Evolutionary conservation across 1,140 invertebrate species (phyloP).

Genomic region (Asbolus verrucosus): DNA sequence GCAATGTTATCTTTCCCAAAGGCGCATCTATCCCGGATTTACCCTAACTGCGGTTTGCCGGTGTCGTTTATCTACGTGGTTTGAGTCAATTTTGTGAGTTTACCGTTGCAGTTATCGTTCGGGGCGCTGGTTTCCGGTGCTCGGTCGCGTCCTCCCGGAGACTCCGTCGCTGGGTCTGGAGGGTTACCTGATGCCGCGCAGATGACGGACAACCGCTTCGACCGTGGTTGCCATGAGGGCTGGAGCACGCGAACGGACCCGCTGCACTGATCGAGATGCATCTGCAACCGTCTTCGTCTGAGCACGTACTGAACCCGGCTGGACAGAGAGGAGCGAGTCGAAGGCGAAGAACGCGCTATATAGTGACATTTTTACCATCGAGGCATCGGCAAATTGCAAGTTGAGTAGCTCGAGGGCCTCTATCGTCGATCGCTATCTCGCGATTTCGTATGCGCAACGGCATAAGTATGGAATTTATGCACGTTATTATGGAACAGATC

Average conservation of each 20-base stretch:
- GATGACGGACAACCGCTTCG: conserved; percentile 33
- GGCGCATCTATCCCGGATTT: too few relatives aligned
- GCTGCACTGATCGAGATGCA: conserved; percentile 52
- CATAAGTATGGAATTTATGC: conserved; percentile 52
- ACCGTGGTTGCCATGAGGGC: conserved; percentile 17
- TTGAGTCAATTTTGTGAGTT: background rate
- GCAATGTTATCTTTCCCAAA: too few relatives aligned
- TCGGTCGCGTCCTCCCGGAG: conserved; percentile 7
- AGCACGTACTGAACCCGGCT: conserved; percentile 36
- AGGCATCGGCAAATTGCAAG: conserved; percentile 26
- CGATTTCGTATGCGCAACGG: conserved; percentile 50
- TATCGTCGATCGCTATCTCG: conserved; percentile 51
- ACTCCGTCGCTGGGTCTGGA: conserved; percentile 26
- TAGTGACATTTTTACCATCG: conserved; percentile 26
- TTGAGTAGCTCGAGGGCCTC: conserved; percentile 26
- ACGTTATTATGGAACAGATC: conserved; percentile 52
- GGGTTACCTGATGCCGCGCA: conserved; percentile 40
- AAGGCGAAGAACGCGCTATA: conserved; percentile 8
- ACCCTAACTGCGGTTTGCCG: too few relatives aligned
- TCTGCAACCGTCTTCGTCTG: conserved; percentile 48
- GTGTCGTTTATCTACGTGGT: background rate
- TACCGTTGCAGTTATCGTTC: conserved; percentile 6
- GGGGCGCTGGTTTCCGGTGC: background rate
- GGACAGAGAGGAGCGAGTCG: background rate
- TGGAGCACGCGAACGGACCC: conserved; percentile 48